Conservation (phyloP, 2,888 invertebrate species). For the Morpho achilles region DNA sequence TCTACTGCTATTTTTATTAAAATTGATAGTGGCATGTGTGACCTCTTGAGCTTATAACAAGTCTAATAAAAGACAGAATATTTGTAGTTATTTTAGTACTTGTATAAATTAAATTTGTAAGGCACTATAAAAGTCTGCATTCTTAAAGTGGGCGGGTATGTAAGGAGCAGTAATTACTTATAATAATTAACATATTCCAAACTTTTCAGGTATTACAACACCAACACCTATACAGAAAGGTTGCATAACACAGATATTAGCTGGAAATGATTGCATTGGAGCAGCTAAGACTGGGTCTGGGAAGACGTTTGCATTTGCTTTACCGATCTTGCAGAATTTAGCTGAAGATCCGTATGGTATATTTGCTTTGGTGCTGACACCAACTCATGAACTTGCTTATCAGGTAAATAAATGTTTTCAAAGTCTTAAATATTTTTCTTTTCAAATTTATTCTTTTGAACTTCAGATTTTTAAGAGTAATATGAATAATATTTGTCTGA, state of each 20-base stretch:
- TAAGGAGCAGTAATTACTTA: too few relatives aligned
- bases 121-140: too few relatives aligned
- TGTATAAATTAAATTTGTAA: too few relatives aligned
- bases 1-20: too few relatives aligned
- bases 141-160: too few relatives aligned
- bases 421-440: background rate
- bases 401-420: constrained; percentile 73
- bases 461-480: too few relatives aligned
- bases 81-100: too few relatives aligned
- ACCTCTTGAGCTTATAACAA: too few relatives aligned
- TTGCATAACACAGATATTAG: constrained; percentile 88
- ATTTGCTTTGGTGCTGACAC: constrained; percentile 95
- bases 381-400: constrained; percentile 94
- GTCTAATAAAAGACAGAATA: too few relatives aligned
- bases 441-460: constrained; percentile 2
- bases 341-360: constrained; percentile 98
- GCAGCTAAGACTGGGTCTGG: constrained; percentile 99
- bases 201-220: constrained; percentile 81
- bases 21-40: too few relatives aligned
- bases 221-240: constrained; percentile 91
- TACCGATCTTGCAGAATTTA: constrained; percentile 94
- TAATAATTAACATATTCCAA: background rate
- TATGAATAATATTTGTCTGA: too few relatives aligned
- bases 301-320: constrained; percentile 97
- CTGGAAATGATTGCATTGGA: constrained; percentile 93